phyloP scores from a whole-genome alignment of 2,888 invertebrate genomes.

The Rhagium mordax region DNA sequence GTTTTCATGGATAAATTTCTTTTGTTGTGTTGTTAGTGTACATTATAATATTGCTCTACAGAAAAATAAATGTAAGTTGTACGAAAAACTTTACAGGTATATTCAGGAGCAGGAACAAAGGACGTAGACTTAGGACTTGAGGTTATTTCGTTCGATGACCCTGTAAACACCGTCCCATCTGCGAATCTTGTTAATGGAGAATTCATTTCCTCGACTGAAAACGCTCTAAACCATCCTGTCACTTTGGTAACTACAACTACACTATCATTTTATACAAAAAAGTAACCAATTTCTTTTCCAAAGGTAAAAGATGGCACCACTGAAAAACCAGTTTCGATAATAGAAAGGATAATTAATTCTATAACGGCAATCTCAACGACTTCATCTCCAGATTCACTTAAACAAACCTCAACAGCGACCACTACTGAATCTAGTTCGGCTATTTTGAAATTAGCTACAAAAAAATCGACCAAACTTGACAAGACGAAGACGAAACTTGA shows the following conservation, averaged over 20 bases:
- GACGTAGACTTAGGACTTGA: slow-evolving; percentile 65
- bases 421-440: slow-evolving; percentile 63
- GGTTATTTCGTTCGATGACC: slow-evolving; percentile 68
- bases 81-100: slow-evolving; percentile 60
- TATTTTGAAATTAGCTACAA: slow-evolving; percentile 66
- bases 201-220: slow-evolving; percentile 59
- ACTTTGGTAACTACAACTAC: slow-evolving; percentile 56
- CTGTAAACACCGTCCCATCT: slow-evolving; percentile 66
- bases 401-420: slow-evolving; percentile 46
- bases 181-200: slow-evolving; percentile 67
- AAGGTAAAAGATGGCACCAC: slow-evolving; percentile 62
- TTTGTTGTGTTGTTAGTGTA: slow-evolving; percentile 41
- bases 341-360: slow-evolving; percentile 69
- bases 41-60: slow-evolving; percentile 3
- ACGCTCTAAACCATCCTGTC: slow-evolving; percentile 50
- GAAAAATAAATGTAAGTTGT: slow-evolving; percentile 21
- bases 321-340: slow-evolving; percentile 66
- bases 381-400: slow-evolving; percentile 47
- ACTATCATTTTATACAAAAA: slow-evolving; percentile 22
- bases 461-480: slow-evolving; percentile 60
- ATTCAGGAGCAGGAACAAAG: slow-evolving; percentile 52
- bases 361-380: slow-evolving; percentile 67
- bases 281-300: slow-evolving; percentile 41
- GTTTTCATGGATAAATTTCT: slow-evolving; percentile 5
- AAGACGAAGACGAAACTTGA: slow-evolving; percentile 47